These are phyloP conservation scores for Brachionus plicatilis DNA, from an alignment of 1,140 invertebrate species.

Conservation along the genomic window DNA sequence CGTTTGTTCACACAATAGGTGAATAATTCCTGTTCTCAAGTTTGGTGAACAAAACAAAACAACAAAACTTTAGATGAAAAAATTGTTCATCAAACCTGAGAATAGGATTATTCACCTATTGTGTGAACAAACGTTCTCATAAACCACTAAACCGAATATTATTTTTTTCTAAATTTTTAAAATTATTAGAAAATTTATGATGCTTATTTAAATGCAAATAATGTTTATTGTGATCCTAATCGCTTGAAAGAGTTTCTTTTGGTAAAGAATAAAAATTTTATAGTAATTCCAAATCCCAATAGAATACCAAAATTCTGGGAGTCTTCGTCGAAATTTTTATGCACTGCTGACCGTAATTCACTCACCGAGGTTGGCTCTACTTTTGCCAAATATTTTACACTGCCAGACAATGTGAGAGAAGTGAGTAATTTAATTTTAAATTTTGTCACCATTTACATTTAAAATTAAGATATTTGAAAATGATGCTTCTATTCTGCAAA, in stretches of 20 bases:
- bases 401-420: conserved; percentile 14
- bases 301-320: conserved; percentile 23
- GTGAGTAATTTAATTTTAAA: not conserved
- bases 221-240: conserved; percentile 10
- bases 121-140: too few relatives aligned
- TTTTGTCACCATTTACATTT: not conserved
- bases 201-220: not conserved
- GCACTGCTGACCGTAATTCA: not conserved
- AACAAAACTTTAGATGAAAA: too few relatives aligned
- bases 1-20: too few relatives aligned
- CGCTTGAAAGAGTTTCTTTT: not conserved
- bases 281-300: not conserved
- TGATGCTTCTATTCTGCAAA: conserved; percentile 22
- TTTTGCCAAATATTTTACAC: conserved; percentile 27
- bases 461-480: conserved; percentile 28
- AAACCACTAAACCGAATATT: too few relatives aligned
- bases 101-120: too few relatives aligned
- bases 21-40: too few relatives aligned
- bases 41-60: too few relatives aligned
- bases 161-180: not conserved
- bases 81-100: too few relatives aligned
- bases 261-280: not conserved
- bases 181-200: conserved; percentile 26
- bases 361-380: not conserved
- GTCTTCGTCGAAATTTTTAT: conserved; percentile 29